Conservation (phyloP, 92 coral and sea anemone species). For the Plumapathes pennacea region DNA sequence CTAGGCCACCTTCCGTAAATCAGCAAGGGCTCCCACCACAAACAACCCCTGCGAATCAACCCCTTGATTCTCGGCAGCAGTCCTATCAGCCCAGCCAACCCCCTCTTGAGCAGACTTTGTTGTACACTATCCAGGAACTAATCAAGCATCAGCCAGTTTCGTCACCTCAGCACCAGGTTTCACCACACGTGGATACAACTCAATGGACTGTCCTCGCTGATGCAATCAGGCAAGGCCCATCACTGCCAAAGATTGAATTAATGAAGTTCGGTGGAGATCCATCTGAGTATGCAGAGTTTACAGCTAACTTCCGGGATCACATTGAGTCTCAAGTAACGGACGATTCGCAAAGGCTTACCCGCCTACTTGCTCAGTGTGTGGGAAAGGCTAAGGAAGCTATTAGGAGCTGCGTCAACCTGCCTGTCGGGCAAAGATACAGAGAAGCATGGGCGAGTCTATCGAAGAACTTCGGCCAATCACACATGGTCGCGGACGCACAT, state of each 20-base stretch:
- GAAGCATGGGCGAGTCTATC: constrained; percentile 51
- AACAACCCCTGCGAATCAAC: too few relatives aligned
- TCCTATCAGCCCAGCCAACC: too few relatives aligned
- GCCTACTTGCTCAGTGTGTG: constrained; percentile 54
- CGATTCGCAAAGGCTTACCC: constrained; percentile 65
- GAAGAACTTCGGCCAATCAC: constrained; percentile 75
- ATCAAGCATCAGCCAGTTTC: not conserved
- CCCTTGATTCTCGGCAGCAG: too few relatives aligned
- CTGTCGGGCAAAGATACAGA: constrained; percentile 33
- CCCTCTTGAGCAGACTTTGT: too few relatives aligned
- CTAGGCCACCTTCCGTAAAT: too few relatives aligned
- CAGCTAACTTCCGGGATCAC: constrained; percentile 49
- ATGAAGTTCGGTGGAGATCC: constrained; percentile 61
- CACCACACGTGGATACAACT: not conserved
- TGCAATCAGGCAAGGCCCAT: constrained; percentile 46
- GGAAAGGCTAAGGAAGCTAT: constrained; percentile 69
- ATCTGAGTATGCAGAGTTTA: constrained; percentile 44
- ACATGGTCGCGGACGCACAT: constrained; percentile 70
- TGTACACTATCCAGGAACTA: too few relatives aligned
- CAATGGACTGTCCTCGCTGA: constrained; percentile 11
- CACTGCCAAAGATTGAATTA: constrained; percentile 51
- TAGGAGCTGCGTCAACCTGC: constrained; percentile 58
- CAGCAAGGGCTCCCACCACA: too few relatives aligned
- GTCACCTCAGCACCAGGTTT: not conserved
- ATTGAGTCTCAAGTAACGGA: constrained; percentile 56